phyloP scores from a whole-genome alignment of 2,113 vertebrate genomes.

The Chinchilla lanigera region DNA sequence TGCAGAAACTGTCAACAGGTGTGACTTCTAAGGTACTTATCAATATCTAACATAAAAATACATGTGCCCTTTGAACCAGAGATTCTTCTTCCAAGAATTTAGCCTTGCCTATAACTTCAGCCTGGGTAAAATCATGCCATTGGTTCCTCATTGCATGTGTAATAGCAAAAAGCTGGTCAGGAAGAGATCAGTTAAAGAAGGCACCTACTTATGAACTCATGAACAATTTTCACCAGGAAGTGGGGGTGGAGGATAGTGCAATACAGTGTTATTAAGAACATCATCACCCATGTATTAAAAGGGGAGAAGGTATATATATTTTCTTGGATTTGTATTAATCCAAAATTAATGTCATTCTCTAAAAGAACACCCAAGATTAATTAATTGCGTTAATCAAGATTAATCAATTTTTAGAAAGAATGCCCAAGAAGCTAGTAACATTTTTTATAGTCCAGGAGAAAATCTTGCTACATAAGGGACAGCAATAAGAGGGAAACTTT shows the following conservation, averaged over 20 bases:
- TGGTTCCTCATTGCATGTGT: background rate
- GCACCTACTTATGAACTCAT: background rate
- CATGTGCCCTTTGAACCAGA: background rate
- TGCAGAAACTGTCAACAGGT: background rate
- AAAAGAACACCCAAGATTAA: background rate
- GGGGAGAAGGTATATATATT: fast-evolving
- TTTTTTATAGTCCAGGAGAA: background rate
- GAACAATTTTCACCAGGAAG: background rate
- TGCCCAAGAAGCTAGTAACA: background rate
- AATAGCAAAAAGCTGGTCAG: background rate
- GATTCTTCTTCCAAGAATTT: background rate
- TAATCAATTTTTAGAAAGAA: background rate
- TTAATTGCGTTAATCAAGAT: background rate
- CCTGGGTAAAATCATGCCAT: background rate
- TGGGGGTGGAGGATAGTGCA: too few relatives aligned
- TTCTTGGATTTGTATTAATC: background rate
- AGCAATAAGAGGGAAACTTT: background rate
- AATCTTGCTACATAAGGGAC: background rate
- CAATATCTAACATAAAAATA: background rate
- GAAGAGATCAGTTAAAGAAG: background rate
- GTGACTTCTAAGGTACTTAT: background rate
- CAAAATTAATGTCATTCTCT: background rate
- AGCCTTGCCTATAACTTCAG: background rate
- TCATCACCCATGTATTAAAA: background rate
- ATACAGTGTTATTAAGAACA: background rate